These are phyloP conservation scores for Danaus plexippus DNA, from an alignment of 1,140 invertebrate species.

Conservation along the genomic window DNA sequence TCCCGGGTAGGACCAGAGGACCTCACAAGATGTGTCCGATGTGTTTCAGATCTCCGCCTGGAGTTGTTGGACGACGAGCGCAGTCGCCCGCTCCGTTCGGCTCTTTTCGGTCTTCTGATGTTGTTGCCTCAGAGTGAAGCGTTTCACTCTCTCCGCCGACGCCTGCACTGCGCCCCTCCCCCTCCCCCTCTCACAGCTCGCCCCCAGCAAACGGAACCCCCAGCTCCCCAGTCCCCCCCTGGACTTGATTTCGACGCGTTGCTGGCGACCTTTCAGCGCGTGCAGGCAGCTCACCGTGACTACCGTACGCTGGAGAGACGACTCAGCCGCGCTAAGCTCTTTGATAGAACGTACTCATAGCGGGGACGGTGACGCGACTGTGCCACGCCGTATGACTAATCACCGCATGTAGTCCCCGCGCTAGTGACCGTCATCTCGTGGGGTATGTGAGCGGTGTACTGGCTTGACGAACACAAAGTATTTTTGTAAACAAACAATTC, in stretches of 20 bases:
- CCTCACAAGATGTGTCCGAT: background rate
- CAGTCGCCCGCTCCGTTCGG: slow-evolving; percentile 84
- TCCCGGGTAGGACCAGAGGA: background rate
- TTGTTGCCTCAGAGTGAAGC: slow-evolving; percentile 97
- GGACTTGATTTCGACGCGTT: slow-evolving; percentile 45
- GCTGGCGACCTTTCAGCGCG: slow-evolving; percentile 45
- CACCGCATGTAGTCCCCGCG: background rate
- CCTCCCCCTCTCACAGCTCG: slow-evolving; percentile 16
- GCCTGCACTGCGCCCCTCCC: slow-evolving; percentile 90
- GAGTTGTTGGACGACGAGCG: slow-evolving; percentile 88
- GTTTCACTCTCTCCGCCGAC: slow-evolving; percentile 88
- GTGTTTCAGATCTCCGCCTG: slow-evolving; percentile 85
- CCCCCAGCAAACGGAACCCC: slow-evolving; percentile 1
- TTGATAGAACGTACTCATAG: slow-evolving; percentile 19
- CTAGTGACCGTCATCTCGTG: no score
- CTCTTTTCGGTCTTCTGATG: slow-evolving; percentile 97
- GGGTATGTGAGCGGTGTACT: no score
- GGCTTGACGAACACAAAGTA: no score
- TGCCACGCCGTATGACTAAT: background rate
- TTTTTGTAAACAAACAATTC: no score
- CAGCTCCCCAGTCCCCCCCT: slow-evolving; percentile 5
- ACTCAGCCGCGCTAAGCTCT: slow-evolving; percentile 18
- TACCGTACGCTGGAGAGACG: slow-evolving; percentile 42
- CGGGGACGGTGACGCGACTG: background rate
- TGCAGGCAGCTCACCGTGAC: slow-evolving; percentile 55